Evolutionary conservation across 2,888 invertebrate species (phyloP).

Genomic region (Lysandra bellargus): DNA sequence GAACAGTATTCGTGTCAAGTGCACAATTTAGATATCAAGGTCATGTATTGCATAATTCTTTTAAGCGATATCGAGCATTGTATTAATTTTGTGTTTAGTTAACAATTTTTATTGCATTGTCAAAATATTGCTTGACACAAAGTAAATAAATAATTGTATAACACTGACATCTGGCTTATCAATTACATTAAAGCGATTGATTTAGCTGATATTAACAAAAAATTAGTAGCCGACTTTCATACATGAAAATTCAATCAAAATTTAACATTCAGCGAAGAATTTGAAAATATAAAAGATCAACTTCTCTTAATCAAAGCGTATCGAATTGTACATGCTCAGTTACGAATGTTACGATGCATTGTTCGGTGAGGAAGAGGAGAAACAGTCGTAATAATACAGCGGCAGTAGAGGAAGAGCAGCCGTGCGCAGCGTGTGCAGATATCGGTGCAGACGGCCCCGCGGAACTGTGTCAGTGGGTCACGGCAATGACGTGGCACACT

Average conservation of each 20-base stretch:
- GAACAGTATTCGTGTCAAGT: conserved; percentile 79
- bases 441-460: conserved; percentile 80
- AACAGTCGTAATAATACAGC: conserved; percentile 48
- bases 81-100: conserved; percentile 33
- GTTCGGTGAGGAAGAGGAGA: not conserved
- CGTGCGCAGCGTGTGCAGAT: conserved; percentile 53
- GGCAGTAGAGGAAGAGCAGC: conserved; percentile 50
- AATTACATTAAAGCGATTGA: not conserved
- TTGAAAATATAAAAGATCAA: not conserved
- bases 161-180: not conserved
- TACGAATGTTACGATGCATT: not conserved
- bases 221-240: not conserved
- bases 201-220: not conserved
- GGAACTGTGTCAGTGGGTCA: conserved; percentile 86
- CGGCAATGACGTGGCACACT: conserved; percentile 81
- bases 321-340: not conserved
- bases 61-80: conserved; percentile 50
- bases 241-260: not conserved
- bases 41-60: conserved; percentile 72
- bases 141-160: not conserved
- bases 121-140: not conserved
- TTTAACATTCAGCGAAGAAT: not conserved
- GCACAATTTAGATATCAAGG: conserved; percentile 80
- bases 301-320: not conserved
- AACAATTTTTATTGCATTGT: conserved; percentile 1